phyloP scores from a whole-genome alignment of 2,113 vertebrate species.

The Xenopus tropicalis region UCB_Xtro_10.0 CM004444.2:36627501-36628000 shows the following conservation, averaged over 20 bases:
- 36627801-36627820: conserved; percentile 26
- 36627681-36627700: conserved; percentile 15
- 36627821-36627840: conserved; percentile 33
- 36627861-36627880: not conserved
- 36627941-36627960: conserved; percentile 11
- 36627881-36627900: not conserved
- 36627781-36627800: conserved; percentile 36
- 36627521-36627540: no score
- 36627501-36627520: no score
- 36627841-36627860: not conserved
- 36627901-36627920: not conserved
- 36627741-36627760: conserved; percentile 30
- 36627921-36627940: not conserved
- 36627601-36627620: not conserved
- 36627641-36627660: conserved; percentile 29
- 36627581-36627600: not conserved
- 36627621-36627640: conserved; percentile 24
- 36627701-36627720: conserved; percentile 38
- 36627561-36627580: not conserved
- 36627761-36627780: conserved; percentile 20
- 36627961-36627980: not conserved
- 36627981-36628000: not conserved
- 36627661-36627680: conserved; percentile 33
- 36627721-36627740: conserved; percentile 41
- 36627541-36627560: no score